Percentiles rank a stretch among this genome's conserved stretches.
phyloP scores from a whole-genome alignment of 2,113 vertebrate species.

The Ailurus styani region DNA sequence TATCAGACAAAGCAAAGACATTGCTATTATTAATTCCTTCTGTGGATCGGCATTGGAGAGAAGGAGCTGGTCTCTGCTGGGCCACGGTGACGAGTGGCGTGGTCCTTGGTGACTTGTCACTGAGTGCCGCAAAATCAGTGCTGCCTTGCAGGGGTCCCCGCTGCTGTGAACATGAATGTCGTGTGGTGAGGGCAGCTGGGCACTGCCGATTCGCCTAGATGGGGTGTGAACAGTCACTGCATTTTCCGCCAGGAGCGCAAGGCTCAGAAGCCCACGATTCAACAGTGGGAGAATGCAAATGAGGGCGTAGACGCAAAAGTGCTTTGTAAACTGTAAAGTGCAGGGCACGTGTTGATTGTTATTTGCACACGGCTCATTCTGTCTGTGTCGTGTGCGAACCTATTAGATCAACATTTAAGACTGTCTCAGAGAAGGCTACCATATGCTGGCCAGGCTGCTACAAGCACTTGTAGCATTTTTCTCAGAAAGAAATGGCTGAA shows the following conservation, averaged over 20 bases:
- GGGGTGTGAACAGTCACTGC: not conserved
- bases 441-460: conserved; percentile 12
- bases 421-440: not conserved
- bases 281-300: not conserved
- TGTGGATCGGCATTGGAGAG: not conserved
- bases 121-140: accelerated
- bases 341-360: not conserved
- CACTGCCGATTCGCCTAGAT: not conserved
- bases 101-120: not conserved
- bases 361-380: not conserved
- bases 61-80: not conserved
- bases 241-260: not conserved
- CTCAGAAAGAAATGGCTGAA: conserved; percentile 27
- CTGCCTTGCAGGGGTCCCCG: not conserved
- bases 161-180: accelerated
- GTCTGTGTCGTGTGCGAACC: not conserved
- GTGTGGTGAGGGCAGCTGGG: not conserved
- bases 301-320: not conserved
- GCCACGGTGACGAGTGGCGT: not conserved
- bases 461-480: not conserved
- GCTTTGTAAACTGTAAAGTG: not conserved
- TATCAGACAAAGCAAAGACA: accelerated
- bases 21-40: not conserved
- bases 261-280: not conserved
- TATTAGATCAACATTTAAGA: not conserved